Evolutionary conservation across 2,113 vertebrate genomes (phyloP).

Genomic region (Tympanuchus pallidicinctus): DNA sequence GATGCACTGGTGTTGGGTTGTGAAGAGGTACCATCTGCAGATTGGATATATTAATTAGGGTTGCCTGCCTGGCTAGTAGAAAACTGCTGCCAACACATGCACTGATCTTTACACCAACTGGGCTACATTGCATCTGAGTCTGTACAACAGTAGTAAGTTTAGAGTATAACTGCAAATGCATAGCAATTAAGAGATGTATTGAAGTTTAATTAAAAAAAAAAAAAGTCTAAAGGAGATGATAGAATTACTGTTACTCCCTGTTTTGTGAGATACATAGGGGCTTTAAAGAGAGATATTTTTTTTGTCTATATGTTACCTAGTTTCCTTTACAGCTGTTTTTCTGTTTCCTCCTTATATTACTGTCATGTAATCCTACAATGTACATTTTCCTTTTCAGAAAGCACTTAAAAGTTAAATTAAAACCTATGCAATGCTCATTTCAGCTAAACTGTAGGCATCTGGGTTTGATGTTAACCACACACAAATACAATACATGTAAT

Average conservation of each 20-base stretch:
- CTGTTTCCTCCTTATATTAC: not conserved
- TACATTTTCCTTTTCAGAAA: not conserved
- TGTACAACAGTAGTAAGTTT: not conserved
- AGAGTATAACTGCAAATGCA: not conserved
- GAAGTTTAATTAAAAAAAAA: not conserved
- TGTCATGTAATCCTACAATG: not conserved
- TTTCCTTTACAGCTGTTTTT: conserved; percentile 6
- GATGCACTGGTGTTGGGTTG: not conserved
- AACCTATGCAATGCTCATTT: not conserved
- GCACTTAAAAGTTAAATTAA: not conserved
- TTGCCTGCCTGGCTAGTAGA: not conserved
- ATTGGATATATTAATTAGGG: not conserved
- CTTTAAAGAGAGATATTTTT: not conserved
- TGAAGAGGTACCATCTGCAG: not conserved
- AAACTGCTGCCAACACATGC: not conserved
- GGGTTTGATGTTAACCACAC: not conserved
- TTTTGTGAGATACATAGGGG: not conserved
- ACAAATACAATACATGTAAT: not conserved
- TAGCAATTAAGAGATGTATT: not conserved
- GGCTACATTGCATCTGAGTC: not conserved
- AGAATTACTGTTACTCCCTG: not conserved
- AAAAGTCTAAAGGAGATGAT: not conserved
- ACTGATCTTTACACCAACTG: not conserved
- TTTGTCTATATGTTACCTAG: not conserved
- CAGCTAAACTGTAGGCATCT: not conserved